Conservation (phyloP, 2,797 vertebrate species). For the Catamblyrhynchus diadema region DNA sequence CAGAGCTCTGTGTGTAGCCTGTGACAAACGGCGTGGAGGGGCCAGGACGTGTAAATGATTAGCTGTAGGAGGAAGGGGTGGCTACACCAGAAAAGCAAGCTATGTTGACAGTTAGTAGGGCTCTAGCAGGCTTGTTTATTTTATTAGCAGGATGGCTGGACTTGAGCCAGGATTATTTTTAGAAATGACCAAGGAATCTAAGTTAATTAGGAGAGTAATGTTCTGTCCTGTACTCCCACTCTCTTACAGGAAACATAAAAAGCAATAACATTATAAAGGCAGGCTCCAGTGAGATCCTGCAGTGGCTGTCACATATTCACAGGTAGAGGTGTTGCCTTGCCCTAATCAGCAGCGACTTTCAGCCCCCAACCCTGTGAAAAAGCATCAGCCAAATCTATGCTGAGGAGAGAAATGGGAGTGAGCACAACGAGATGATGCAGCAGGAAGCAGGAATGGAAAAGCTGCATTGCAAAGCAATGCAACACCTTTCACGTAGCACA, state of each 20-base stretch:
- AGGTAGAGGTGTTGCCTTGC: neutral
- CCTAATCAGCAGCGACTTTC: neutral
- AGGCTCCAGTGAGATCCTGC: neutral
- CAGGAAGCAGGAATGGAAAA: neutral
- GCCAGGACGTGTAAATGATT: neutral
- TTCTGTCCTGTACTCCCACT: conserved; percentile 49
- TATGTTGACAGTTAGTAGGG: conserved; percentile 23
- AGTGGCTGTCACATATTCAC: neutral
- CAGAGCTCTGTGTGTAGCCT: neutral
- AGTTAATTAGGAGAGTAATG: conserved; percentile 69
- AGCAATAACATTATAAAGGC: neutral
- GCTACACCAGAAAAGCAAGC: conserved; percentile 52
- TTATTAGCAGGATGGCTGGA: conserved; percentile 69
- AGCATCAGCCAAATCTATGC: neutral
- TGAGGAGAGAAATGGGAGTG: neutral
- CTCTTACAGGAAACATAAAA: conserved; percentile 61
- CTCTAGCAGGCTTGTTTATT: conserved; percentile 66
- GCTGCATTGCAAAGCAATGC: neutral
- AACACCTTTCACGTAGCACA: neutral
- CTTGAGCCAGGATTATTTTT: conserved; percentile 70
- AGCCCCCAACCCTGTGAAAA: neutral
- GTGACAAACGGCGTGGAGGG: neutral
- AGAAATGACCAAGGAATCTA: conserved; percentile 50
- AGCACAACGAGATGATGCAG: neutral
- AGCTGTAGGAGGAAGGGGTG: conserved; percentile 22